phyloP scores from a whole-genome alignment of 2,797 vertebrate species.

The Microctenopoma stevenorrisi region DNA sequence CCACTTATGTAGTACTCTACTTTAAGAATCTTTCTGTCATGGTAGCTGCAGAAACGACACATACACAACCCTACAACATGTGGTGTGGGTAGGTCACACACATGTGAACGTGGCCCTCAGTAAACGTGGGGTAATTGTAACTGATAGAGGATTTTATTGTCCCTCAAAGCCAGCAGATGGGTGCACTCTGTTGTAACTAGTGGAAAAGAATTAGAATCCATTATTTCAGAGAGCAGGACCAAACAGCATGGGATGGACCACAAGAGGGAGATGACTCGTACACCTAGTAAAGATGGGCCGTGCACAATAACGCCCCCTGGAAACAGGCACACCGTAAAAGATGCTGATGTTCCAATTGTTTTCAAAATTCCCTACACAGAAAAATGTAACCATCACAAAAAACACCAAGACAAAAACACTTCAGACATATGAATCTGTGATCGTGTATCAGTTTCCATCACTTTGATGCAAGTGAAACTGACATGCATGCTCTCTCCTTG shows the following conservation, averaged over 20 bases:
- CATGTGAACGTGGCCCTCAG: slow-evolving; percentile 39
- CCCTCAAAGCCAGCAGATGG: slow-evolving; percentile 74
- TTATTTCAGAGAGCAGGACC: slow-evolving; percentile 66
- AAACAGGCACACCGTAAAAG: slow-evolving; percentile 16
- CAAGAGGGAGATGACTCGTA: slow-evolving; percentile 36
- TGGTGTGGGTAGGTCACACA: slow-evolving; percentile 51
- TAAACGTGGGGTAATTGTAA: slow-evolving; percentile 72
- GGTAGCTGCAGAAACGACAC: slow-evolving; percentile 18
- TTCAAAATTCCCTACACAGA: too few relatives aligned
- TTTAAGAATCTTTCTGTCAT: slow-evolving; percentile 36
- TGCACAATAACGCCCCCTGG: not conserved
- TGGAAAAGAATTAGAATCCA: slow-evolving; percentile 78
- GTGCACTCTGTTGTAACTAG: slow-evolving; percentile 57
- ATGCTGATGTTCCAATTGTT: slow-evolving; percentile 33
- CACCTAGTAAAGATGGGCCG: slow-evolving; percentile 13
- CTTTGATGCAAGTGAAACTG: too few relatives aligned
- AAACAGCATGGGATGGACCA: slow-evolving; percentile 38
- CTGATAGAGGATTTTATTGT: slow-evolving; percentile 73
- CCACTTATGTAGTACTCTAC: slow-evolving; percentile 52
- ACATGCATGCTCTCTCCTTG: too few relatives aligned
- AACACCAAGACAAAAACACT: too few relatives aligned
- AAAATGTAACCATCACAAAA: too few relatives aligned
- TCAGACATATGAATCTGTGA: too few relatives aligned
- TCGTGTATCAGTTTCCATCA: too few relatives aligned
- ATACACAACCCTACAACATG: slow-evolving; percentile 40